Conservation (phyloP, 2,797 vertebrate genomes). For the Antrozous pallidus region DNA sequence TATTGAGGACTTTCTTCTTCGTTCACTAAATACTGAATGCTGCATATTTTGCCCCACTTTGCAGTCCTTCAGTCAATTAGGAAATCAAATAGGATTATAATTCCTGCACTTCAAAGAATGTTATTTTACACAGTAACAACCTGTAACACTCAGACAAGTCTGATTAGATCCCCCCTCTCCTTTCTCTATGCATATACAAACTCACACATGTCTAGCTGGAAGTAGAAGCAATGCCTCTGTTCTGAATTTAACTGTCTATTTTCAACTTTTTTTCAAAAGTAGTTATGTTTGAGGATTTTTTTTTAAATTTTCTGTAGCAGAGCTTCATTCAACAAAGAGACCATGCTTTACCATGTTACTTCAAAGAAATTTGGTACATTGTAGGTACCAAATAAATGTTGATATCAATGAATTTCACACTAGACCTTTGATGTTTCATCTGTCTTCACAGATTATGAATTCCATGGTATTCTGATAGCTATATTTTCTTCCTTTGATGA, state of each 20-base stretch:
- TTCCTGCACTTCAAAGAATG: neutral
- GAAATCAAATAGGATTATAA: conserved; percentile 23
- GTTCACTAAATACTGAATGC: neutral
- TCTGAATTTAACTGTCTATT: neutral
- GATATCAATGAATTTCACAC: neutral
- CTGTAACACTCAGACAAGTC: neutral
- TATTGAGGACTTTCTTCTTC: neutral
- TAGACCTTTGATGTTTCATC: neutral
- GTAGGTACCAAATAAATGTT: neutral
- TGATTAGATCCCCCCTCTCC: neutral
- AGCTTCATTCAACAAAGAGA: neutral
- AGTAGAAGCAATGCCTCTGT: neutral
- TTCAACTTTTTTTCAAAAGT: neutral
- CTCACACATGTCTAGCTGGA: neutral
- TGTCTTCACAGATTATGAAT: neutral
- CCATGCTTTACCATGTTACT: neutral
- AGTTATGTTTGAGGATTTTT: neutral
- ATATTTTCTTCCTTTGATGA: neutral
- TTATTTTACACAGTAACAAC: neutral
- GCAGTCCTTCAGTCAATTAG: neutral
- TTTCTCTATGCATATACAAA: too few species aligned
- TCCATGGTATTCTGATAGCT: neutral
- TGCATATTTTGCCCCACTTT: neutral
- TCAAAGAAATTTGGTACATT: neutral
- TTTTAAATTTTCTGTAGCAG: neutral